Evolutionary conservation across 1,140 invertebrate species (phyloP).

Genomic region (Eupeodes corollae): DNA sequence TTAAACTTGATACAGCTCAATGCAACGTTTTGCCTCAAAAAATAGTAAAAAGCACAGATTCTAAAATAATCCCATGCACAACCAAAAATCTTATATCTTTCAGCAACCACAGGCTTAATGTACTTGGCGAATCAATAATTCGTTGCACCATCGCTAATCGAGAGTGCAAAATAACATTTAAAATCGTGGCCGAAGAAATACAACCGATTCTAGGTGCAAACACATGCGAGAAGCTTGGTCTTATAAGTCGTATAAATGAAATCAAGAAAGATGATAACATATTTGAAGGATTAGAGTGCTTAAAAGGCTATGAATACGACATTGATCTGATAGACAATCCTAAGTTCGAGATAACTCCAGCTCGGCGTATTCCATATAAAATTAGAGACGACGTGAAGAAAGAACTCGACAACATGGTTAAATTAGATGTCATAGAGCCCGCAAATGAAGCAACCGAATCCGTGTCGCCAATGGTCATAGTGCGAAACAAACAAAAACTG

Average conservation of each 20-base stretch:
- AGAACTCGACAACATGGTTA: constrained; percentile 22
- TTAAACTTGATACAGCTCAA: constrained; percentile 1
- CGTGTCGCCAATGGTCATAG: constrained; percentile 25
- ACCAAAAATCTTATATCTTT: background rate
- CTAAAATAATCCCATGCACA: background rate
- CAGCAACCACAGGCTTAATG: background rate
- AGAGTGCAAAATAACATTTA: no score
- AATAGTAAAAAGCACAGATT: background rate
- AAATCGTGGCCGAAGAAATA: no score
- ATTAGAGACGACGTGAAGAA: constrained; percentile 20
- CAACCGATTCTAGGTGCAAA: background rate
- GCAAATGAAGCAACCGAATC: constrained; percentile 29
- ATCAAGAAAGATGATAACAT: constrained; percentile 3
- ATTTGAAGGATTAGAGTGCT: constrained; percentile 10
- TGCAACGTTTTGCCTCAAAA: background rate
- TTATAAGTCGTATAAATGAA: background rate
- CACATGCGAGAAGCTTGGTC: background rate
- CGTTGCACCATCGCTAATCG: no score
- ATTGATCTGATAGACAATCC: constrained; percentile 16
- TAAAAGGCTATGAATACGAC: constrained; percentile 10
- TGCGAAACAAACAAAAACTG: constrained; percentile 24
- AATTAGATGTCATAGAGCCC: constrained; percentile 14
- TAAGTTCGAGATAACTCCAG: constrained; percentile 11
- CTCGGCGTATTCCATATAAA: constrained; percentile 21
- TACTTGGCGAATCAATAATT: constrained; percentile 1